Evolutionary conservation across 2,113 vertebrate genomes (phyloP), one percentile per base, ranked within the genome.

Genomic region (Zosterops borbonicus): DNA sequence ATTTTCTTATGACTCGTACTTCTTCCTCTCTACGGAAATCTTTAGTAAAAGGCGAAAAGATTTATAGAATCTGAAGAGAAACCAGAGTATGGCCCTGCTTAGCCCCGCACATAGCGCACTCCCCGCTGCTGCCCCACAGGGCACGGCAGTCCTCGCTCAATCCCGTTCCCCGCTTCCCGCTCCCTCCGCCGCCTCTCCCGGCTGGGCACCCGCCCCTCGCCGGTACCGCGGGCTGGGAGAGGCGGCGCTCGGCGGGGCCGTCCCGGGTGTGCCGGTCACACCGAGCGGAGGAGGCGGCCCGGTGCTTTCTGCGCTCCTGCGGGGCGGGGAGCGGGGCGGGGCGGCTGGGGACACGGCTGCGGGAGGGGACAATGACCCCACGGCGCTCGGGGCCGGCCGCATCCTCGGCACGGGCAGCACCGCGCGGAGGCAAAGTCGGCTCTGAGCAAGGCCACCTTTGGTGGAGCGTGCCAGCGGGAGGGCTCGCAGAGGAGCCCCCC

Each of bases 41-140:
- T 95, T 95, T 83, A 92, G 75, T 93, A 95, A 95, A 93, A 94
- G 86, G 79, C 58, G 79, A 95, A 89, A 82, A 37, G 44, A 95
- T 82, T 89, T 82, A 84, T 78, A 12, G 39, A 37, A 59, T 70
- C 12, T 31, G 2, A 80, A 93, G 49, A 85, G 42, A 81, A 85
- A 75, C 49, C 37, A 1, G 47, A 53, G 39, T 7, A 55, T 6
- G 1, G 1, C 5, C 2, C 6, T 4, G 2, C 4, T 4, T 1
- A 2, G 5, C 12, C 33, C 23, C 16, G 35, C 44, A 37, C 46
- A 20, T 1, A 12, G 2, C 69, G 9, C 11, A 47, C 15, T 58
- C 5, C 2, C 7, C 1, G 4, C 28, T 39, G 28, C 15, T 33
- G 13, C 39, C 15, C 3, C 24, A 12, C 0, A 10, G n/a, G 6